Percentiles rank a stretch among this genome's conserved stretches.
phyloP scores from a whole-genome alignment of 2,113 vertebrate genomes.

The Nipponia nippon region DNA sequence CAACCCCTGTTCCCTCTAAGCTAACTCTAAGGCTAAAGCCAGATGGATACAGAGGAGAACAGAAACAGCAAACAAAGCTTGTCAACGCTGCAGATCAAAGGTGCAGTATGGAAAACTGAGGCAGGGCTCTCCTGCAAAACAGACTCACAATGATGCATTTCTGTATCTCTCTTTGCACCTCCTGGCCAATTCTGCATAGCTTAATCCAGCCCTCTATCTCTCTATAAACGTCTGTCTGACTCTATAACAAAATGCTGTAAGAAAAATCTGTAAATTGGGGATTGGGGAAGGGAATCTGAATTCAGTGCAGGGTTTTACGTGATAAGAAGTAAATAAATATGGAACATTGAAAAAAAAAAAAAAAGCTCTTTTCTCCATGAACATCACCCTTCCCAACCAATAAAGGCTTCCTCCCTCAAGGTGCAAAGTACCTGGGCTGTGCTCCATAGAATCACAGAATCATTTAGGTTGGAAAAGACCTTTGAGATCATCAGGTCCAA shows the following conservation, averaged over 20 bases:
- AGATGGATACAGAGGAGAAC: neutral
- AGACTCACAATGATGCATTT: neutral
- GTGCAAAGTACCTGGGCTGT: neutral
- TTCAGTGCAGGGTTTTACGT: neutral
- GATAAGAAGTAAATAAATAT: neutral
- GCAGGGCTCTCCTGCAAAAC: neutral
- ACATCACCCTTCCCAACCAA: neutral
- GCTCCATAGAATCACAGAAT: neutral
- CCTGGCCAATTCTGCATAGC: neutral
- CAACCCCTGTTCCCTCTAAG: neutral
- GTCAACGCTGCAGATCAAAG: neutral
- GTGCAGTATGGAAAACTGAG: neutral
- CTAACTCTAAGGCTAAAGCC: neutral
- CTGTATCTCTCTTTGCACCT: neutral
- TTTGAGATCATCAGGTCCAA: neutral
- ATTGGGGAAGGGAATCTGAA: neutral
- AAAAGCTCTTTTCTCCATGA: neutral
- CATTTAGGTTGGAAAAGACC: neutral
- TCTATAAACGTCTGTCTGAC: neutral
- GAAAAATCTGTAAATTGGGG: neutral
- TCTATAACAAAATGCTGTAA: accelerated
- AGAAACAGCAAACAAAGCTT: neutral
- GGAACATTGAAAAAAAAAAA: neutral
- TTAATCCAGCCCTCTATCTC: neutral
- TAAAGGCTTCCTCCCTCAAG: neutral